A percentile compares a stretch with the other conserved stretches of the same genome.
Conservation (phyloP, 2,888 invertebrate species). For the Euproctis similis region DNA sequence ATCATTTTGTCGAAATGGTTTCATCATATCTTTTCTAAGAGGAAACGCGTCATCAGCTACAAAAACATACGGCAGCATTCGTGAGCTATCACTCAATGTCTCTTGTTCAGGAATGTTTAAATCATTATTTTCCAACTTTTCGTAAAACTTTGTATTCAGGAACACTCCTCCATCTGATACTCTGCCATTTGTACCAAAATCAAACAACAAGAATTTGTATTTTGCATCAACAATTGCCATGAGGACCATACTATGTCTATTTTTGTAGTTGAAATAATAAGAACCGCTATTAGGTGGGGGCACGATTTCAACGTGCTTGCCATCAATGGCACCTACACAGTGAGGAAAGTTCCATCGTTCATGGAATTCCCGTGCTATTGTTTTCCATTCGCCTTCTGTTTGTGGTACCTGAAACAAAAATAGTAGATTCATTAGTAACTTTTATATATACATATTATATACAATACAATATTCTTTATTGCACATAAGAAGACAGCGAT, state of each 20-base stretch:
- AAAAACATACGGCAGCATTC: constrained; percentile 4
- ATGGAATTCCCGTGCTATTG: too few relatives aligned
- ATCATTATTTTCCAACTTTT: constrained; percentile 1
- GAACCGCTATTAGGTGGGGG: constrained; percentile 10
- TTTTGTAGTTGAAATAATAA: constrained; percentile 7
- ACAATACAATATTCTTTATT: too few relatives aligned
- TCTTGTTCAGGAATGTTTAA: constrained; percentile 1
- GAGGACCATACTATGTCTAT: constrained; percentile 5
- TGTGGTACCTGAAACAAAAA: too few relatives aligned
- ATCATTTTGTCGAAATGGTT: neutral
- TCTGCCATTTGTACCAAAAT: constrained; percentile 8
- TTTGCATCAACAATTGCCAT: constrained; percentile 6
- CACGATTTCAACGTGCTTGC: constrained; percentile 11
- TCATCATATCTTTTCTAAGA: neutral
- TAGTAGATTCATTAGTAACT: too few relatives aligned
- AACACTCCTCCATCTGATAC: constrained; percentile 4
- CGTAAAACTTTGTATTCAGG: constrained; percentile 4
- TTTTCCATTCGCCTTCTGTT: too few relatives aligned
- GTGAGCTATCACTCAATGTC: constrained; percentile 2
- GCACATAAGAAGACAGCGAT: too few relatives aligned
- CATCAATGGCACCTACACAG: constrained; percentile 8
- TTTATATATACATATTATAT: too few relatives aligned
- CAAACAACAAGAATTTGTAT: constrained; percentile 9
- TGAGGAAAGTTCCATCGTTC: constrained; percentile 10
- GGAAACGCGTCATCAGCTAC: constrained; percentile 6